Percentiles rank a stretch among this genome's conserved stretches.
These are phyloP conservation scores for Nomada hirtipes DNA, from an alignment of 2,888 invertebrate genomes.

Conservation along the genomic window DNA sequence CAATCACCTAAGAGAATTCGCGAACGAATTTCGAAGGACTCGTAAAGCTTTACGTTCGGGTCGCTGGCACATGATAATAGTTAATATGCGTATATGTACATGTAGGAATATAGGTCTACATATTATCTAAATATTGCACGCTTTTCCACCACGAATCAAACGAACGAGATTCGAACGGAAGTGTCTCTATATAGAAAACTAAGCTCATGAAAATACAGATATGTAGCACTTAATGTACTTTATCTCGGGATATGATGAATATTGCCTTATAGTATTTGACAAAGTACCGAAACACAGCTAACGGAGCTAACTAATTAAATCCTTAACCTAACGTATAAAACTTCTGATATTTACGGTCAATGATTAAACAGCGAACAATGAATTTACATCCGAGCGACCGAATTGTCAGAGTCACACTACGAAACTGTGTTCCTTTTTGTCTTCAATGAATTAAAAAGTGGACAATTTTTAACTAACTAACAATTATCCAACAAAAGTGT, in stretches of 20 bases:
- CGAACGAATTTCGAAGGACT: slow-evolving; percentile 25
- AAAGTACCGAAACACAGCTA: slow-evolving; percentile 47
- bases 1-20: neutral
- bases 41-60: slow-evolving; percentile 56
- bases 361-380: slow-evolving; percentile 19
- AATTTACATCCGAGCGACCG: neutral
- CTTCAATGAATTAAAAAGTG: no score
- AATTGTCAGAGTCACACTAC: no score
- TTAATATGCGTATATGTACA: slow-evolving; percentile 52
- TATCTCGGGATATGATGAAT: slow-evolving; percentile 56
- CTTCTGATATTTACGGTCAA: slow-evolving; percentile 21
- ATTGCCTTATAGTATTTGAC: slow-evolving; percentile 48
- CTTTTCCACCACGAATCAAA: slow-evolving; percentile 62
- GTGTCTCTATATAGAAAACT: slow-evolving; percentile 73
- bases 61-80: slow-evolving; percentile 56
- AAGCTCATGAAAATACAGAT: slow-evolving; percentile 81
- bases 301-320: slow-evolving; percentile 32
- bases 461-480: no score
- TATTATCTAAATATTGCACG: slow-evolving; percentile 69
- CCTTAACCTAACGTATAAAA: slow-evolving; percentile 49
- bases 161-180: slow-evolving; percentile 62
- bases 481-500: no score
- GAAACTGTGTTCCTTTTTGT: no score
- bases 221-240: slow-evolving; percentile 69
- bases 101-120: slow-evolving; percentile 59